phyloP scores from a whole-genome alignment of 2,113 vertebrate species.

The Petaurus breviceps region DNA sequence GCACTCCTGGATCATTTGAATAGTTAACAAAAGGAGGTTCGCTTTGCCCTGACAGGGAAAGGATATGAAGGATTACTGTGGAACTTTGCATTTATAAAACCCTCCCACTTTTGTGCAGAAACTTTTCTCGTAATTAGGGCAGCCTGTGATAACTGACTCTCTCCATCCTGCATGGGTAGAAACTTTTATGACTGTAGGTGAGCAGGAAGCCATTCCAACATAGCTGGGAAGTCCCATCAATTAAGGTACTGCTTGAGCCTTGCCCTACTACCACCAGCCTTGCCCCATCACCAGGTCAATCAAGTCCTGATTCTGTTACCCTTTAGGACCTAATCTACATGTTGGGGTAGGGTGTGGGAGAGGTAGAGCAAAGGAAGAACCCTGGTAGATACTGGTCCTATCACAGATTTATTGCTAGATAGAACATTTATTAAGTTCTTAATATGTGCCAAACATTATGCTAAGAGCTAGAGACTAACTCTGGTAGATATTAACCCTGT shows the following conservation, averaged over 20 bases:
- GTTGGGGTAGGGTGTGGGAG: neutral
- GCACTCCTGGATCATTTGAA: neutral
- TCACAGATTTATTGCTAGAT: neutral
- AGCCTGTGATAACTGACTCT: neutral
- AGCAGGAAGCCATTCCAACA: neutral
- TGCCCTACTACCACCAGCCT: no score
- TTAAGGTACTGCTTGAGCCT: no score
- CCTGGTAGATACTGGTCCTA: neutral
- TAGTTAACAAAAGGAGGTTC: neutral
- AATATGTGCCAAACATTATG: neutral
- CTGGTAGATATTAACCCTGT: neutral
- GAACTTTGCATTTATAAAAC: neutral
- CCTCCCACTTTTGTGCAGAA: neutral
- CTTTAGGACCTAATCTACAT: neutral
- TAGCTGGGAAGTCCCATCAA: no score
- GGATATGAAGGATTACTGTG: neutral
- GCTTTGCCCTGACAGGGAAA: neutral
- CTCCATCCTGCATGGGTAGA: neutral
- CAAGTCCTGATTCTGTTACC: no score
- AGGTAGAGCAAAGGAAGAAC: neutral
- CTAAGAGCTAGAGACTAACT: neutral
- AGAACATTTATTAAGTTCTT: neutral
- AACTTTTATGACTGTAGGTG: neutral
- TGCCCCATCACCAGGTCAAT: no score
- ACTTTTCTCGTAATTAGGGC: neutral